Evolutionary conservation across 2,113 vertebrate genomes (phyloP).

Genomic region (Periophthalmus modestus): DNA sequence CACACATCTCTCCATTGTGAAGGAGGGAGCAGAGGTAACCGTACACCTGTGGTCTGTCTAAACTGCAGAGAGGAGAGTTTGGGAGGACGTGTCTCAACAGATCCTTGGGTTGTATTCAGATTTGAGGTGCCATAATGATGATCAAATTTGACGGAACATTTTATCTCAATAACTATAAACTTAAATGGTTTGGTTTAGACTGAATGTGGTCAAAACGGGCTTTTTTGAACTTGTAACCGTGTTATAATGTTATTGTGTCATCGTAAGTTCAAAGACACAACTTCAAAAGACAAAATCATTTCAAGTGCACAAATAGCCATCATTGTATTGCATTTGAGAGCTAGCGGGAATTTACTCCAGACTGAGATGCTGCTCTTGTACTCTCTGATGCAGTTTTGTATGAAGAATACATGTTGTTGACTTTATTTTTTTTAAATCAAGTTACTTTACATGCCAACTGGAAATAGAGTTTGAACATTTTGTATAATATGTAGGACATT

Average conservation of each 20-base stretch:
- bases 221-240: too few species aligned
- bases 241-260: neutral
- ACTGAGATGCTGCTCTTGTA: neutral
- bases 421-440: neutral
- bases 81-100: conserved; percentile 4
- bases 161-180: too few species aligned
- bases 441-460: neutral
- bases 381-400: neutral
- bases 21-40: conserved; percentile 40
- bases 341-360: neutral
- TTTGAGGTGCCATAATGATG: neutral
- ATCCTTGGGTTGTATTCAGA: neutral
- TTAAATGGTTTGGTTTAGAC: neutral
- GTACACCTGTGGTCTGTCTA: conserved; percentile 62
- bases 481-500: too few species aligned
- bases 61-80: conserved; percentile 43
- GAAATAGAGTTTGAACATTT: neutral
- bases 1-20: conserved; percentile 24
- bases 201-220: neutral
- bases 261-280: neutral
- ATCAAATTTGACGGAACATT: neutral
- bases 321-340: neutral
- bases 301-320: too few species aligned
- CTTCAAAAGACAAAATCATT: too few species aligned
- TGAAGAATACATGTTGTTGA: neutral